Percentiles rank a stretch among this genome's conserved stretches.
Evolutionary conservation across 2,113 vertebrate species (phyloP).

Genomic region (Romanogobio albipinnatus): DNA sequence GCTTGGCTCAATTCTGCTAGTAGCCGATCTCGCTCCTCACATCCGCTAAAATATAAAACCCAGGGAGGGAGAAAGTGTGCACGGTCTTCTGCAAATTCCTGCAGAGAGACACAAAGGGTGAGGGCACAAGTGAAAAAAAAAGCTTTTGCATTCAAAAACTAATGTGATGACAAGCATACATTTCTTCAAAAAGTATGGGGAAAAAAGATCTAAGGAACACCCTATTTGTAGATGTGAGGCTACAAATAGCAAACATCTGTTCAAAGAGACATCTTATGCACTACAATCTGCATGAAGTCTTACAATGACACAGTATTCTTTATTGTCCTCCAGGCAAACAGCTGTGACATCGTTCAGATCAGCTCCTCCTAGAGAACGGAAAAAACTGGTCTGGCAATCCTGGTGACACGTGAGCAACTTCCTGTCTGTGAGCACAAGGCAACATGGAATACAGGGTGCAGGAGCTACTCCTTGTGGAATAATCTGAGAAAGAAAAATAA

Average conservation of each 20-base stretch:
- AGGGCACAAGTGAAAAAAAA: neutral
- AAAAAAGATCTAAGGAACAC: neutral
- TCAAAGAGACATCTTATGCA: neutral
- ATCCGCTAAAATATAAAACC: constrained; percentile 93
- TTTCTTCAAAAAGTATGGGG: neutral
- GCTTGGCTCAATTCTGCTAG: constrained; percentile 73
- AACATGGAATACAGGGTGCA: constrained; percentile 90
- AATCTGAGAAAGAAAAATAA: constrained; percentile 74
- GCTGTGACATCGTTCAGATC: constrained; percentile 78
- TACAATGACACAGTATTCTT: constrained; percentile 92
- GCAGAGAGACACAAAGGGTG: neutral
- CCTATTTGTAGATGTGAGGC: neutral
- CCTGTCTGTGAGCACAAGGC: constrained; percentile 86
- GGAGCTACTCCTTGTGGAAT: constrained; percentile 88
- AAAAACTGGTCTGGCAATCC: constrained; percentile 98
- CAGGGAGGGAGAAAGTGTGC: constrained; percentile 85
- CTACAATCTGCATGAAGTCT: constrained; percentile 57
- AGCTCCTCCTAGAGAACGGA: constrained; percentile 84
- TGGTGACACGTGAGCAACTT: constrained; percentile 92
- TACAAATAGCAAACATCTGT: neutral
- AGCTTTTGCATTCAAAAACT: neutral
- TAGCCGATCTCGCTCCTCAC: constrained; percentile 88
- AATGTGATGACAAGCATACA: neutral
- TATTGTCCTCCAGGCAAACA: constrained; percentile 75
- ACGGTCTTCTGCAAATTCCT: constrained; percentile 90